Evolutionary conservation across 2,797 vertebrate species (phyloP).

Genomic region (Liparis tanakae): DNA sequence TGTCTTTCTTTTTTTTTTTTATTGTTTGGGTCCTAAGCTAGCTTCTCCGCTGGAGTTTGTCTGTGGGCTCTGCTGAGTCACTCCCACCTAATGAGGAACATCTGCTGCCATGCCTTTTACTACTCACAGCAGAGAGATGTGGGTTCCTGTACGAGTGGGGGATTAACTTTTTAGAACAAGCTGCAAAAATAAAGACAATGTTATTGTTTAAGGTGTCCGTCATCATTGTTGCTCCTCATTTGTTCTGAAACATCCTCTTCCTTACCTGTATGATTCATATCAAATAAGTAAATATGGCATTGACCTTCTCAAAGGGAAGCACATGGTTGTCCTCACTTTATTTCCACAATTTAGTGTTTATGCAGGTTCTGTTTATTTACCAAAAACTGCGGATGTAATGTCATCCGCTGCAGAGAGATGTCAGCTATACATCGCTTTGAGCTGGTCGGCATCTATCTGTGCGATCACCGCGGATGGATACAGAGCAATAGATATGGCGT

Average conservation of each 20-base stretch:
- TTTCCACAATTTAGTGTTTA: not conserved
- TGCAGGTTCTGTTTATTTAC: not conserved
- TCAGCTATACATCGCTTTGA: not conserved
- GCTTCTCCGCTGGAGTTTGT: conserved; percentile 63
- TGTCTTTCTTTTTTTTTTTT: conserved; percentile 28
- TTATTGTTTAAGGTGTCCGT: conserved; percentile 10
- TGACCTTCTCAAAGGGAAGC: not conserved
- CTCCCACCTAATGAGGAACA: conserved; percentile 70
- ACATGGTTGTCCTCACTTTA: not conserved
- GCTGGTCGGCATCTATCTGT: not conserved
- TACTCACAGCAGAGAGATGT: conserved; percentile 43
- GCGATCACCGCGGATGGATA: not conserved
- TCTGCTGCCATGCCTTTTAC: conserved; percentile 66
- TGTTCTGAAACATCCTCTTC: not conserved
- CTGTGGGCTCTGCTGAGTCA: conserved; percentile 72
- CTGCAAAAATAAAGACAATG: conserved; percentile 22
- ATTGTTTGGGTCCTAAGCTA: conserved; percentile 53
- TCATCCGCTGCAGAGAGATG: not conserved
- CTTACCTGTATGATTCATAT: not conserved
- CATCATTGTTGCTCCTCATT: not conserved
- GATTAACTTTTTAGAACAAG: conserved; percentile 24
- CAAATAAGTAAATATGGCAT: too few species aligned
- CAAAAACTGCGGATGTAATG: not conserved
- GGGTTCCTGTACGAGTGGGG: not conserved
- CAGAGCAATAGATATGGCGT: too few species aligned